Base-by-base conservation (phyloP, 1,140 invertebrate genomes). In the Limonius californicus region DNA sequence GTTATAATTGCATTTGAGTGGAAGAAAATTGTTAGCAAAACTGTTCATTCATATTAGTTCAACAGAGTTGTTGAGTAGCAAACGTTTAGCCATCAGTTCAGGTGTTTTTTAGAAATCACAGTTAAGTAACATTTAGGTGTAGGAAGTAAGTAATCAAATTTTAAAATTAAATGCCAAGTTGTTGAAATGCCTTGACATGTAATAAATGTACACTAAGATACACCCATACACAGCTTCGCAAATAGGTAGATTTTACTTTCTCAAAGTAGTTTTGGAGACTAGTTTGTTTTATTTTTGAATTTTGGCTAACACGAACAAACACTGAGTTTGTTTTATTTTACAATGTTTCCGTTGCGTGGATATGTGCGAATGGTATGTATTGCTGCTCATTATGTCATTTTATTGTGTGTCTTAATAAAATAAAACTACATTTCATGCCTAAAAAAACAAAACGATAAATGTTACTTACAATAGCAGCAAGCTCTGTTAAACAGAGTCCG, bases 361-460 rank as follows among this genome's bases (percentile, higher is more conserved):
- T 66, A 69, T 74, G 70, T 70, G 71, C 74, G 71, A 73, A 74
- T 73, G 74, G 74, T 75, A 75, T 73, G 74, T 75, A 75, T 74
- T 72, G 68, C 69, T 68, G 23, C 27, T 55, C 27, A 55, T 55
- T 19, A 19, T 19, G 14, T 50, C 45, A 50, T 50, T 50, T 50
- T 50, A 50, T 50, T 50, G 20, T 19, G 16, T 50, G 16, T 50
- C 11, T 14, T 50, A 12, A 14, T 39, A 12, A 9, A 21, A 54
- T 23, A 54, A 54, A 54, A 20, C 50, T 23, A 21, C 20, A 54
- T 39, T 39, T 39, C 35, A 6, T 39, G n/a, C n/a, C n/a, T 27
- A 27, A 39, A 9, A 39, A 39, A 39, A 39, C 11, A 12, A 39
- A 9, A 39, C n/a, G 8, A 12, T 39, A 39, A 12, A 39, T 32